Evolutionary conservation across 1,140 invertebrate species (phyloP).

Genomic region (Adelges cooleyi): DNA sequence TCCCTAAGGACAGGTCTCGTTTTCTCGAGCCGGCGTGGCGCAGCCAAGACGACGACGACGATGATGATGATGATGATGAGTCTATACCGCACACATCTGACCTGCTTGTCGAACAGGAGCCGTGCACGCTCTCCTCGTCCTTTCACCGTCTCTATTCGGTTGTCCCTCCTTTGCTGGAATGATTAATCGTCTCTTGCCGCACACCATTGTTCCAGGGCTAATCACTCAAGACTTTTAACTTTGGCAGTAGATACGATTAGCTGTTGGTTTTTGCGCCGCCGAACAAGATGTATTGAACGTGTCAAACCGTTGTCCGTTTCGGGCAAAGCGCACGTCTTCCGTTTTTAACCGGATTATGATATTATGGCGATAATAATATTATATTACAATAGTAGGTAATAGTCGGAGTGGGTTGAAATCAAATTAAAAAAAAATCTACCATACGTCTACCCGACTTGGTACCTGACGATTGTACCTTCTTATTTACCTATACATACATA

Average conservation of each 20-base stretch:
- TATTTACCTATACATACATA: no score
- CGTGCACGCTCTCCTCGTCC: no score
- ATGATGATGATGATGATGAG: conserved; percentile 25
- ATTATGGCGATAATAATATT: no score
- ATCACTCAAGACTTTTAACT: conserved; percentile 29
- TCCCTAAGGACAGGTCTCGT: conserved; percentile 20
- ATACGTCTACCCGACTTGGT: no score
- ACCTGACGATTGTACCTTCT: no score
- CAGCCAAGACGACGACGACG: neutral
- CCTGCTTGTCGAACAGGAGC: neutral
- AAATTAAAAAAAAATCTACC: no score
- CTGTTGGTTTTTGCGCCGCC: conserved; percentile 13
- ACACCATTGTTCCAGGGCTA: conserved; percentile 25
- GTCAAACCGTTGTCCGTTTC: conserved; percentile 16
- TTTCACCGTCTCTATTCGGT: no score
- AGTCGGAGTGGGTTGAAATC: no score
- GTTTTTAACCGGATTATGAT: conserved; percentile 1
- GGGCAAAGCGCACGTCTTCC: neutral
- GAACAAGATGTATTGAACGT: conserved; percentile 27
- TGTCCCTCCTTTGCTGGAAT: neutral
- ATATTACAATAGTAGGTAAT: no score
- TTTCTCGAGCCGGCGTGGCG: neutral
- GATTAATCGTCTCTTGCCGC: conserved; percentile 21
- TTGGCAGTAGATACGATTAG: conserved; percentile 25
- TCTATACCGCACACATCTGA: conserved; percentile 17